Evolutionary conservation across 2,113 vertebrate species (phyloP).

Genomic region (Rhinoptilus africanus): DNA sequence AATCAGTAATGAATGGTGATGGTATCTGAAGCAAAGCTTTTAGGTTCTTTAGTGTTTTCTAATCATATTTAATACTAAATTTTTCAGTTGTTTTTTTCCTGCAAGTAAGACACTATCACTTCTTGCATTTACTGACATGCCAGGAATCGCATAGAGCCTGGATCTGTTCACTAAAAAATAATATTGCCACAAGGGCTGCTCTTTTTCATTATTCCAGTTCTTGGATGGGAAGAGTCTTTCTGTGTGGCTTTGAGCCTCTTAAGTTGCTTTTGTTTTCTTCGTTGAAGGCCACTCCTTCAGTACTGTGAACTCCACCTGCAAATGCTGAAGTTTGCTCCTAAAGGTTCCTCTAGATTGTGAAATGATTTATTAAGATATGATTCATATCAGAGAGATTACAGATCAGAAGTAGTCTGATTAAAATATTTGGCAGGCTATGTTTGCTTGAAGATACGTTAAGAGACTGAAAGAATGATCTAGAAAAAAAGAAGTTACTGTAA

Average conservation of each 20-base stretch:
- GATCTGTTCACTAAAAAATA: neutral
- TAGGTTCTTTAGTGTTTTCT: neutral
- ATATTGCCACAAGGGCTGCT: neutral
- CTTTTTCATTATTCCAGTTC: neutral
- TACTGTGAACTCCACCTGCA: neutral
- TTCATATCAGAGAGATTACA: neutral
- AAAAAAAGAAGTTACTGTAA: neutral
- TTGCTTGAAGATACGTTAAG: neutral
- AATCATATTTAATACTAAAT: neutral
- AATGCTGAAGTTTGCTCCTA: neutral
- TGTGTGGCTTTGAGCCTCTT: neutral
- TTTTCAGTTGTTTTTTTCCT: neutral
- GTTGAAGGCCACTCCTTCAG: neutral
- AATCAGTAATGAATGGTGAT: neutral
- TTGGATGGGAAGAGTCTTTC: neutral
- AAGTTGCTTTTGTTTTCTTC: neutral
- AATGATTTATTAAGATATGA: neutral
- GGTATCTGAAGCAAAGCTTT: neutral
- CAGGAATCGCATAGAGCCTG: neutral
- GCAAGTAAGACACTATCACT: neutral
- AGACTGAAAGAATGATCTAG: neutral
- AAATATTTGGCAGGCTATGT: conserved; percentile 5
- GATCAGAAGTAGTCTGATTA: neutral
- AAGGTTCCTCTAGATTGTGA: neutral
- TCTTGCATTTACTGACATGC: neutral